phyloP scores from a whole-genome alignment of 92 coral and sea anemone species.

The Galaxea fascicularis region DNA sequence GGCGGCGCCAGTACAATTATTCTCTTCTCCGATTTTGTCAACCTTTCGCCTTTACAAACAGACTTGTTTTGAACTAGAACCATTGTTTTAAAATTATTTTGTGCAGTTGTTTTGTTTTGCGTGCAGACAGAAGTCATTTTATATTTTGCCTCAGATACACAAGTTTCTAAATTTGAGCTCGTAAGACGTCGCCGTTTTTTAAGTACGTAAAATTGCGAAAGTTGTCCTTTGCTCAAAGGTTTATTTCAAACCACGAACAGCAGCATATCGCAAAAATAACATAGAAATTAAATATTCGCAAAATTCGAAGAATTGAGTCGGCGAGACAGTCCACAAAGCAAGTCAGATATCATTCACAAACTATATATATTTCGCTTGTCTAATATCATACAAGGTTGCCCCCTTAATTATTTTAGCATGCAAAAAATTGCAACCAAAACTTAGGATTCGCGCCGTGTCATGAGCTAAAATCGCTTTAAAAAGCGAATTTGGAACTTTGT shows the following conservation, averaged over 20 bases:
- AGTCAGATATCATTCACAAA: conserved; percentile 7
- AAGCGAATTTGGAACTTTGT: not conserved
- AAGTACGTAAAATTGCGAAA: not conserved
- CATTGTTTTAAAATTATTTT: conserved; percentile 22
- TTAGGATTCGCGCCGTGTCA: not conserved
- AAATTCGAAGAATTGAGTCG: conserved; percentile 2
- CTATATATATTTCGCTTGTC: not conserved
- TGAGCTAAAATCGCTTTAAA: not conserved
- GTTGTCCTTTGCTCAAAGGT: not conserved
- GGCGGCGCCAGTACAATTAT: conserved; percentile 66
- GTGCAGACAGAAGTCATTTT: not conserved
- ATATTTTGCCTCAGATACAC: not conserved
- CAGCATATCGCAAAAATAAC: not conserved
- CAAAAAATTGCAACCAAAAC: not conserved
- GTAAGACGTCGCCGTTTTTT: too few species aligned
- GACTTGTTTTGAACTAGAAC: conserved; percentile 10
- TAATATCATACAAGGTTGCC: not conserved
- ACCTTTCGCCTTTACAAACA: conserved; percentile 9
- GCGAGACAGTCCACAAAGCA: not conserved
- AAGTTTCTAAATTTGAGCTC: not conserved
- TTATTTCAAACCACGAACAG: not conserved
- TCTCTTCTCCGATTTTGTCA: conserved; percentile 21
- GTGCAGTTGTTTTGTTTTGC: conserved; percentile 22
- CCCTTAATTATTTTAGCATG: not conserved
- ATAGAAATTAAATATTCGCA: not conserved